These are phyloP conservation scores for Magallana ariakensis DNA, from an alignment of 1,140 invertebrate genomes.

Conservation along the genomic window DNA sequence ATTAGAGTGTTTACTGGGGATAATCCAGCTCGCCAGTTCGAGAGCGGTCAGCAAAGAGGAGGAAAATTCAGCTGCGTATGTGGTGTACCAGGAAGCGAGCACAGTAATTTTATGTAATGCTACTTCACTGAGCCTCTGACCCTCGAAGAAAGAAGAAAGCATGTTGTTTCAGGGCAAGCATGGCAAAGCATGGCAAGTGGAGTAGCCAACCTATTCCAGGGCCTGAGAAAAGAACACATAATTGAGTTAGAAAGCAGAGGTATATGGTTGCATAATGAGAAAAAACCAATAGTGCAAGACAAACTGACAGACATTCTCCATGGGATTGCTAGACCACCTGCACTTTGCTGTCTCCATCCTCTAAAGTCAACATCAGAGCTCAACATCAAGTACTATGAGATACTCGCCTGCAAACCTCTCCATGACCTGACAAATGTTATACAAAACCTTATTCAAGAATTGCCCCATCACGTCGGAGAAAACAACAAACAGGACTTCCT, in stretches of 20 bases:
- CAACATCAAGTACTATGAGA: constrained; percentile 20
- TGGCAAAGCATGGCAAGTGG: not conserved
- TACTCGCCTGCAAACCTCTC: constrained; percentile 33
- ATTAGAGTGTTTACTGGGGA: constrained; percentile 27
- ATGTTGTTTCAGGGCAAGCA: not conserved
- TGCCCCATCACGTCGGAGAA: constrained; percentile 21
- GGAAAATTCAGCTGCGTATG: constrained; percentile 43
- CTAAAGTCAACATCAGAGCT: not conserved
- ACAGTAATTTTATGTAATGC: constrained; percentile 3
- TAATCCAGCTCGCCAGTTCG: constrained; percentile 45
- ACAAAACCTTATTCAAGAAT: constrained; percentile 21
- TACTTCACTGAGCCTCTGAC: not conserved
- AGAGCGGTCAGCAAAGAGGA: constrained; percentile 46
- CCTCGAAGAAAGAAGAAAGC: constrained; percentile 30
- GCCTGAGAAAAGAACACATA: not conserved
- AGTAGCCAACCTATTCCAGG: not conserved
- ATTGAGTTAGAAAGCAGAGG: constrained; percentile 12
- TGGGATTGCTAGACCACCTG: constrained; percentile 29
- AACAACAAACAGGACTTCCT: not conserved
- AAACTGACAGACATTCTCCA: not conserved
- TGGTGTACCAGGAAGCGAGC: not conserved
- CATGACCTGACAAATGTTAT: constrained; percentile 40
- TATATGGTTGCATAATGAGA: not conserved
- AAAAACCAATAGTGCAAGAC: not conserved
- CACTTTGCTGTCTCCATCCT: not conserved